Percentiles rank a stretch among this genome's conserved stretches.
phyloP scores from a whole-genome alignment of 2,797 vertebrate species.

The Heterohyrax brucei region DNA sequence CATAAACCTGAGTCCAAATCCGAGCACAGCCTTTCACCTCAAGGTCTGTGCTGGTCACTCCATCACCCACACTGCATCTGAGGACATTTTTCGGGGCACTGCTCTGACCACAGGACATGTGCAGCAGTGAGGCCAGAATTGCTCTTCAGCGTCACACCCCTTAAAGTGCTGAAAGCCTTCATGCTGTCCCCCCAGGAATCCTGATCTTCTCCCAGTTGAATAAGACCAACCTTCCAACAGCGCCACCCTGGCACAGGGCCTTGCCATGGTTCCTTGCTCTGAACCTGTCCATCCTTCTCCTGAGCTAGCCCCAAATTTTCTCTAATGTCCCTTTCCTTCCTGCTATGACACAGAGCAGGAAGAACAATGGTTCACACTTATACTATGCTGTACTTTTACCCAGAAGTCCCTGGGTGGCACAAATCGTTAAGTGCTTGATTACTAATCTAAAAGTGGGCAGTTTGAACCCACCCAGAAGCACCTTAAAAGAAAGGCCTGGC shows the following conservation, averaged over 20 bases:
- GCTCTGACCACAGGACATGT: not conserved
- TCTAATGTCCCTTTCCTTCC: not conserved
- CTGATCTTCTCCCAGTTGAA: not conserved
- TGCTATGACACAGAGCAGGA: not conserved
- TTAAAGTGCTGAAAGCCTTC: fast-evolving
- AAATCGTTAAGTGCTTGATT: not conserved
- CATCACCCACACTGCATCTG: not conserved
- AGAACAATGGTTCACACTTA: not conserved
- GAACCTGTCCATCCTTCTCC: not conserved
- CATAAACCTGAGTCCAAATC: not conserved
- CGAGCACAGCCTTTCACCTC: not conserved
- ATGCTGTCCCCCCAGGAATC: not conserved
- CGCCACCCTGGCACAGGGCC: not conserved
- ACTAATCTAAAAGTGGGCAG: not conserved
- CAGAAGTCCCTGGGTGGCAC: not conserved
- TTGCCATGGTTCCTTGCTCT: not conserved
- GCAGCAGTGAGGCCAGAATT: not conserved
- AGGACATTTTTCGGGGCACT: not conserved
- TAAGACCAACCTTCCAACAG: not conserved
- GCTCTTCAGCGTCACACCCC: not conserved
- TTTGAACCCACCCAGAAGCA: not conserved
- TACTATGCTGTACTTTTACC: not conserved
- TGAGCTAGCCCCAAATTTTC: not conserved
- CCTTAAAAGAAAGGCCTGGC: not conserved
- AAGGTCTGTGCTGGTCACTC: not conserved